These are phyloP conservation scores for Furnarius figulus DNA, from an alignment of 2,113 vertebrate species.

Conservation along the genomic window DNA sequence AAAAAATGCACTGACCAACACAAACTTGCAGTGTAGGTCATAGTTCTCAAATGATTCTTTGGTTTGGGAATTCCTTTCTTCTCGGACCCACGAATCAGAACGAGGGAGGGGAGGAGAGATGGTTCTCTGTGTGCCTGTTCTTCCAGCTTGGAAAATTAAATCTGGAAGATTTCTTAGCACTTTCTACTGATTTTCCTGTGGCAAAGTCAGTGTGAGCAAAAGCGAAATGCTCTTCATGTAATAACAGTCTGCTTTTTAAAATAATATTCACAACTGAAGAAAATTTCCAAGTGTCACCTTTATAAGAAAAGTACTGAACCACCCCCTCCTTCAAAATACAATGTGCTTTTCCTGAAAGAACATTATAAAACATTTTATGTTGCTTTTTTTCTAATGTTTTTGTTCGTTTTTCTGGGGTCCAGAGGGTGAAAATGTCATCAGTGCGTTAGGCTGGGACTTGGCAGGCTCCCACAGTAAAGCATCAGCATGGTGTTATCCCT, in stretches of 20 bases:
- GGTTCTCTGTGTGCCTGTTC: neutral
- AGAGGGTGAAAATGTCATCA: neutral
- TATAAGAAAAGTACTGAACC: neutral
- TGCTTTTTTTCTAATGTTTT: neutral
- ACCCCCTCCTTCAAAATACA: neutral
- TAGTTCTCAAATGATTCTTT: neutral
- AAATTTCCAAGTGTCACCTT: neutral
- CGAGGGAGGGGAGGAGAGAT: no score
- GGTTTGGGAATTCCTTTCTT: neutral
- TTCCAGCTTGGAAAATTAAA: neutral
- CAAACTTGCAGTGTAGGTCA: neutral
- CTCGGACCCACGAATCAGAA: neutral
- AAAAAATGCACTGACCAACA: slow-evolving; percentile 9
- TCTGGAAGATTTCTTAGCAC: neutral
- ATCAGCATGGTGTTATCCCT: neutral
- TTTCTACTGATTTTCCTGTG: neutral
- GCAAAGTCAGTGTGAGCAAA: neutral
- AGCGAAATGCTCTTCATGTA: neutral
- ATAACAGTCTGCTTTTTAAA: neutral
- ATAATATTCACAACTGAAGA: neutral
- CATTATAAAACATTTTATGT: neutral
- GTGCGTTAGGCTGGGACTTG: neutral
- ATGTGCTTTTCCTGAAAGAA: neutral
- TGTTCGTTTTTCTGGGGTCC: neutral
- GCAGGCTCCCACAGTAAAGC: no score